Conservation (phyloP, 2,797 vertebrate genomes). For the Molossus alvarezi region DNA sequence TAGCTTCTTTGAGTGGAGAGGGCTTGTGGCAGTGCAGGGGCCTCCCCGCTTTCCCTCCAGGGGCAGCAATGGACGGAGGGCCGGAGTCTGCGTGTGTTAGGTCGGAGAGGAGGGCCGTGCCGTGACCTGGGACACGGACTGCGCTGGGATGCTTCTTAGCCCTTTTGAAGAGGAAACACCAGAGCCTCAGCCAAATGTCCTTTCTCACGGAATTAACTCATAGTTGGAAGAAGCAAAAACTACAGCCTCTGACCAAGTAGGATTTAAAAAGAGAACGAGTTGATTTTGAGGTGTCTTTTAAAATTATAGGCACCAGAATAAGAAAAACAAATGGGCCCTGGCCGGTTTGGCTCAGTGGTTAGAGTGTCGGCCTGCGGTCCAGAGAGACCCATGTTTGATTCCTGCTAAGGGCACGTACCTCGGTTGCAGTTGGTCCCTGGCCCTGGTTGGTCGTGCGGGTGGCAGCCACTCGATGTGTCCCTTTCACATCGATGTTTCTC, state of each 20-base stretch:
- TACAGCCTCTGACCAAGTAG: background rate
- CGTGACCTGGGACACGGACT: background rate
- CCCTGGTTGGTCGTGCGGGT: too few species aligned
- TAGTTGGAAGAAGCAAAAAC: background rate
- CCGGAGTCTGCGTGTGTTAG: background rate
- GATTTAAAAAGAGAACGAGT: background rate
- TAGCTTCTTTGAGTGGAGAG: background rate
- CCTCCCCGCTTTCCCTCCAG: background rate
- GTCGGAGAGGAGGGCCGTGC: background rate
- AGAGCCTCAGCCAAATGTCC: background rate
- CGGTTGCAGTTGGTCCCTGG: too few species aligned
- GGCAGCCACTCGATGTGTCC: too few species aligned
- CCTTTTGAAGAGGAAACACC: background rate
- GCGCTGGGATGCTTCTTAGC: background rate
- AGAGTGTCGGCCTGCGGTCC: too few species aligned
- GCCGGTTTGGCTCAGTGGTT: too few species aligned
- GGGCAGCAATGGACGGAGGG: background rate
- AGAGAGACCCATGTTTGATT: too few species aligned
- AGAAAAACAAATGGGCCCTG: background rate
- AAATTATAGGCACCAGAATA: background rate
- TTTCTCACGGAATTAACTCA: slow-evolving; percentile 22
- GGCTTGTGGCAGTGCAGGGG: background rate
- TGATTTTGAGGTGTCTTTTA: slow-evolving; percentile 6
- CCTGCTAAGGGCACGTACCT: too few species aligned
- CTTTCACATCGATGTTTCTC: too few species aligned